A percentile compares a stretch with the other conserved stretches of the same genome.
Evolutionary conservation across 2,113 vertebrate species (phyloP).

Genomic region (Ascaphus truei): DNA sequence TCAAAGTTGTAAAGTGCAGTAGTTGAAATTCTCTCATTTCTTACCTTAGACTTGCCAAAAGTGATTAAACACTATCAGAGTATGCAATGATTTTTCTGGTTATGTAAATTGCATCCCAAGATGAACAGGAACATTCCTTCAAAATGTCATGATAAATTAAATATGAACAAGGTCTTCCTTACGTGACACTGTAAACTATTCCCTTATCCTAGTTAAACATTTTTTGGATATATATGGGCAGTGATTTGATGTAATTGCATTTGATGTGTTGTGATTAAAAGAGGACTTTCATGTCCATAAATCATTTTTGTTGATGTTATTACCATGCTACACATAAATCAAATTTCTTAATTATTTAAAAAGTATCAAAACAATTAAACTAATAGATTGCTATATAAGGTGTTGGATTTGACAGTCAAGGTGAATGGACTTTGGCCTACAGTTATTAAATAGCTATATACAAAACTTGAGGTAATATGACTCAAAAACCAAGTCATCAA

Average conservation of each 20-base stretch:
- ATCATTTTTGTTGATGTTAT: background rate
- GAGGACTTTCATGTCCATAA: constrained; percentile 3
- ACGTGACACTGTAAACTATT: background rate
- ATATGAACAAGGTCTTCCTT: background rate
- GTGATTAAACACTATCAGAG: background rate
- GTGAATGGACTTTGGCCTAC: no score
- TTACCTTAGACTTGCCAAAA: background rate
- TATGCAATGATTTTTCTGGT: background rate
- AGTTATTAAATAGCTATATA: no score
- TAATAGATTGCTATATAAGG: background rate
- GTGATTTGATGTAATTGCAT: constrained; percentile 1
- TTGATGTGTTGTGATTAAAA: constrained; percentile 8
- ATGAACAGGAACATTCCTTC: background rate
- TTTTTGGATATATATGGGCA: background rate
- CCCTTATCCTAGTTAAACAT: background rate
- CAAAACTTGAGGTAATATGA: no score
- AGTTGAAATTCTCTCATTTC: background rate
- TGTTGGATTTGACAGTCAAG: background rate
- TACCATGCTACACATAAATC: background rate
- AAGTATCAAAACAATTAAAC: background rate
- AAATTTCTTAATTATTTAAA: background rate
- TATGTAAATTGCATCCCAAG: background rate
- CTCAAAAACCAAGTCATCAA: no score
- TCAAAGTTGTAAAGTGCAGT: background rate
- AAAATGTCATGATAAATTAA: constrained; percentile 12